Percentiles rank a stretch among this genome's conserved stretches.
Evolutionary conservation across 1,140 invertebrate genomes (phyloP).

Genomic region (Goniozus legneri): DNA sequence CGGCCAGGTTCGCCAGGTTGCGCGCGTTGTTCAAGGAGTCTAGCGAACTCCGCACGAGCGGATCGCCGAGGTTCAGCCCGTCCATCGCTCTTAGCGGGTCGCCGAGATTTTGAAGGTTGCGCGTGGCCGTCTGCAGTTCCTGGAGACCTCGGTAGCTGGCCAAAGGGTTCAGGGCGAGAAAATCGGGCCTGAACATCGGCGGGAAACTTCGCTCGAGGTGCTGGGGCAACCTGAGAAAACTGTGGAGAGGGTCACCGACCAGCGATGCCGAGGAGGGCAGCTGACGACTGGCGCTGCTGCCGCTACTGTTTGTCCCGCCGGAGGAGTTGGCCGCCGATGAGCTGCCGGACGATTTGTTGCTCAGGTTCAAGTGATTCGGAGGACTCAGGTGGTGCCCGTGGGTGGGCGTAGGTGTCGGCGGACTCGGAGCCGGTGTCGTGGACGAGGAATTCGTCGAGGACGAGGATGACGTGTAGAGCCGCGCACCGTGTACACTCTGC

Average conservation of each 20-base stretch:
- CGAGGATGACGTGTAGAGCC: conserved; percentile 78
- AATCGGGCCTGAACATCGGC: conserved; percentile 53
- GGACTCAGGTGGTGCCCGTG: conserved; percentile 49
- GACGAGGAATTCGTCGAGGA: conserved; percentile 49
- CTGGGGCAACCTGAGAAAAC: conserved; percentile 48
- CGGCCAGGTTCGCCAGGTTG: conserved; percentile 50
- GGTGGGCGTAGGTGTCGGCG: conserved; percentile 46
- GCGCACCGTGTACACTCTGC: conserved; percentile 88
- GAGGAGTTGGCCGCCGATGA: conserved; percentile 47
- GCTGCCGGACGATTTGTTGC: conserved; percentile 48
- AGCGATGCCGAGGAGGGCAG: conserved; percentile 54
- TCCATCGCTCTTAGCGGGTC: conserved; percentile 60
- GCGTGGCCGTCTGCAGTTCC: conserved; percentile 48
- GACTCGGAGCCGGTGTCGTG: conserved; percentile 48
- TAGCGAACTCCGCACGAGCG: conserved; percentile 47
- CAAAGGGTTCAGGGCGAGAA: conserved; percentile 49
- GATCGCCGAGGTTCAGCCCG: conserved; percentile 52
- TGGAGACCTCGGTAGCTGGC: conserved; percentile 51
- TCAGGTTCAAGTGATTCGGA: conserved; percentile 49
- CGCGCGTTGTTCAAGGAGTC: conserved; percentile 49
- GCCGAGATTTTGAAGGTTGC: conserved; percentile 49
- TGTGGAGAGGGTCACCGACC: conserved; percentile 57
- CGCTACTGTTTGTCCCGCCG: conserved; percentile 38
- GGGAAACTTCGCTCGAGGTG: conserved; percentile 50
- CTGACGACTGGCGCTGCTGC: conserved; percentile 45